phyloP scores from a whole-genome alignment of 2,888 invertebrate species.

The Lasioglossum lativentre region DNA sequence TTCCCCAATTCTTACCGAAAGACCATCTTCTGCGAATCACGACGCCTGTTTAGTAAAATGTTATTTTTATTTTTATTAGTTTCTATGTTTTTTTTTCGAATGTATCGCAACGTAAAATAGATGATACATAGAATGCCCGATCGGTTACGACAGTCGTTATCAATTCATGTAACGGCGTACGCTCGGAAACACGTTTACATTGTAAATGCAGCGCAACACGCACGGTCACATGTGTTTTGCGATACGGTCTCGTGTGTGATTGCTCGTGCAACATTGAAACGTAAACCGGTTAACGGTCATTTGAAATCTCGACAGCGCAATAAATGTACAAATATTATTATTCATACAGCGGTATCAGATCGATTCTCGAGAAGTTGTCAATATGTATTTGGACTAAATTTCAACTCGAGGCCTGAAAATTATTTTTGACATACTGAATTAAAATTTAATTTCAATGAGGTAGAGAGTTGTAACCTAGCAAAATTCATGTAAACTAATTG shows the following conservation, averaged over 20 bases:
- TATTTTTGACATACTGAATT: no score
- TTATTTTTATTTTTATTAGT: no score
- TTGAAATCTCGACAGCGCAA: not conserved
- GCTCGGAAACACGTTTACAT: not conserved
- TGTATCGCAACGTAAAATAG: no score
- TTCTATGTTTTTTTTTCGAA: no score
- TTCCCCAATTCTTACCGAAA: constrained; percentile 16
- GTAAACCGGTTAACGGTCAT: not conserved
- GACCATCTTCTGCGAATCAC: not conserved
- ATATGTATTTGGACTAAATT: no score
- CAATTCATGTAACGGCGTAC: not conserved
- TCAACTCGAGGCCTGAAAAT: no score
- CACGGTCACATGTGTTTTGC: not conserved
- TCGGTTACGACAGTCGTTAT: not conserved
- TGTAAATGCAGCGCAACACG: not conserved
- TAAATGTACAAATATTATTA: not conserved
- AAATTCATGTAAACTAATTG: no score
- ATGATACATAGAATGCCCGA: not conserved
- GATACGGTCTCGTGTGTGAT: not conserved
- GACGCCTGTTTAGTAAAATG: constrained; percentile 13
- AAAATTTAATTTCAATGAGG: no score
- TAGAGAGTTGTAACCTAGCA: no score
- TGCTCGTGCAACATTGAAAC: not conserved
- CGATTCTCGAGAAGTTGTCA: no score
- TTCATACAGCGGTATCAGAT: not conserved